Base-by-base conservation (phyloP, 2,113 vertebrate genomes). In the Triplophysa tibetana region DNA sequence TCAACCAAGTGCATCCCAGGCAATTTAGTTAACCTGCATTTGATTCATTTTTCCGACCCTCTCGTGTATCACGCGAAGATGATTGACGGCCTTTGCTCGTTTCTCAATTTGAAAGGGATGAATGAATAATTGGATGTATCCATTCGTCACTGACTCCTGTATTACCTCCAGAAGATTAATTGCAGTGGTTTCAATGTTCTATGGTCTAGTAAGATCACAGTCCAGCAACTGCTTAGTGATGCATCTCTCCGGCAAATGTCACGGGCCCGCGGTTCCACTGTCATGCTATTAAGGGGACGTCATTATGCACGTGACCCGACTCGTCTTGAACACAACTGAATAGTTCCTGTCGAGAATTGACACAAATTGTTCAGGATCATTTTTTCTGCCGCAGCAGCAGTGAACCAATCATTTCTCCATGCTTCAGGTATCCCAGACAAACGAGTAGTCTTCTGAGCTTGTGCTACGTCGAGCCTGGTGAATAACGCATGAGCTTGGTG, bases 191-290 rank as follows among this genome's bases (percentile, higher is more conserved):
- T 90, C 78, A 72, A 76, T 82, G 67, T 63, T 79, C 72, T 85
- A 88, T 88, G 89, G 90, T 86, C 90, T 89, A 91, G 89, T 84
- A 88, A 89, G 90, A 91, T 85, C 91, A 91, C 88, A 90, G 90
- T 88, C 91, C 90, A 92, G 88, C 84, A 86, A 85, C 84, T 93
- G 91, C 90, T 92, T 90, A 84, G 90, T 92, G 90, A 91, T 88
- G 91, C 90, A 89, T 92, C 89, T 92, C 90, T 92, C 89, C 89
- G 91, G 91, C 90, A 91, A 92, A 93, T 92, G 91, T 91, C 92
- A 94, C 85, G 90, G 89, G 91, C 89, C 88, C 89, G 89, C 85
- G 88, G 91, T 92, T 90, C 89, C 91, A 91, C 89, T 93, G 90
- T 93, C 89, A 92, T 86, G 88, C 90, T 91, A 92, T 92, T 92